Base-by-base conservation (phyloP, 1,140 invertebrate genomes). In the Caenorhabditis brenneri region DNA sequence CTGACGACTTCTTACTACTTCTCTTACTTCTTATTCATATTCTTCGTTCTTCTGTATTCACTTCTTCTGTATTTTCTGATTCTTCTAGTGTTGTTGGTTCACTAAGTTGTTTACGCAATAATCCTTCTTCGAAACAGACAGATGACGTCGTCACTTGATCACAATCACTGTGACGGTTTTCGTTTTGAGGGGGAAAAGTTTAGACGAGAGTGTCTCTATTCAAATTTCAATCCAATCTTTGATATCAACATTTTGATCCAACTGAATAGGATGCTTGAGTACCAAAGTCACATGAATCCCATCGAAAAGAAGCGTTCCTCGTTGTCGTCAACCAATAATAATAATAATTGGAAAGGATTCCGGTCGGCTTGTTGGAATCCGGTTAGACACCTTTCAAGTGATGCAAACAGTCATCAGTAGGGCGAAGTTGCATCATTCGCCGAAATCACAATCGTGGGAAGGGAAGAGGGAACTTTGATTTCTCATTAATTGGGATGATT, bases 61-160 rank as follows among this genome's bases (percentile, higher is more conserved):
- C 49, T 51, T n/a, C 31, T 65, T 65, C 33, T 33, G 58, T 65
- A 36, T 65, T 33, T 65, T 65, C 58, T 65, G 48, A 51, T 51
- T 55, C 24, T 55, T 27, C 53, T 55, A 55, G 53, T 74, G n/a
- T 74, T 74, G 36, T 74, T 42, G 36, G 19, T 74, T 24, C 65
- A 24, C 65, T 74, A 42, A 39, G 33, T 74, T 42, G 65, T 74
- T 74, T 74, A 65, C 58, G 58, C 31, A 65, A 36, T 65, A 65
- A 65, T 65, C 58, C 31, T 55, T 55, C 53, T 0, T 51, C 19
- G 15, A 19, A 15, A 51, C 6, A 15, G 15, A 2, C 0, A 51
- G 53, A 55, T 55, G 53, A 55, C 53, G 53, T 55, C 53, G 24
- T 19, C 53, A 29, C 22, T 55, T 22, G 58, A 12, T 29, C 9